phyloP scores from a whole-genome alignment of 2,888 invertebrate species.

The Megastigmus dorsalis region DNA sequence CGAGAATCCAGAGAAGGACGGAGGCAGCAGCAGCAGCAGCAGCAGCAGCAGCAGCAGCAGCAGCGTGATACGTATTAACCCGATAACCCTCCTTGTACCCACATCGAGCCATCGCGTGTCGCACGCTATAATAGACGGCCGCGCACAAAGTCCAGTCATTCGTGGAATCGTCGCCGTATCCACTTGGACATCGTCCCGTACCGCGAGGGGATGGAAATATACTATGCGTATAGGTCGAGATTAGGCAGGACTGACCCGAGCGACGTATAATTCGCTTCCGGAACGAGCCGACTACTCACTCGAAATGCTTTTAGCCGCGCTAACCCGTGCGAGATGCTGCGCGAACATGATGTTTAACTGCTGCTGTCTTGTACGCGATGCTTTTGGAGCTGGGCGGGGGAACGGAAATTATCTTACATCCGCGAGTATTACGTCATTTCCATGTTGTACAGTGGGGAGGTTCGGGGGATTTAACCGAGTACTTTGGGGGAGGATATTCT shows the following conservation, averaged over 20 bases:
- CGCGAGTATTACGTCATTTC: neutral
- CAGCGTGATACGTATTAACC: neutral
- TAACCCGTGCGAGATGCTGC: too few relatives aligned
- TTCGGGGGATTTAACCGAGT: too few relatives aligned
- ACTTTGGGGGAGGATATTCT: too few relatives aligned
- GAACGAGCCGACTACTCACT: too few relatives aligned
- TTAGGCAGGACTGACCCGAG: neutral
- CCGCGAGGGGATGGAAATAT: too few relatives aligned
- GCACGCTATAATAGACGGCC: neutral
- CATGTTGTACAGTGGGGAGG: too few relatives aligned
- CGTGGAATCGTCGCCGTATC: constrained; percentile 7
- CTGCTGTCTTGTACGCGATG: neutral
- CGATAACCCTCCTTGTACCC: too few relatives aligned
- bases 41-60: neutral
- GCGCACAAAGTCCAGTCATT: too few relatives aligned
- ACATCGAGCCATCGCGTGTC: neutral
- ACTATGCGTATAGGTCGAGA: too few relatives aligned
- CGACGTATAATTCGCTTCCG: constrained; percentile 7
- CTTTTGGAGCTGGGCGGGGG: neutral
- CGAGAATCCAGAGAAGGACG: neutral
- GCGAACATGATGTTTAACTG: too few relatives aligned
- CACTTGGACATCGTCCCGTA: neutral
- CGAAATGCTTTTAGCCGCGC: neutral
- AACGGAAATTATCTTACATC: neutral
- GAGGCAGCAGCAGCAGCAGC: neutral